Conservation (phyloP, 2,113 vertebrate species). For the Embiotoca jacksoni region DNA sequence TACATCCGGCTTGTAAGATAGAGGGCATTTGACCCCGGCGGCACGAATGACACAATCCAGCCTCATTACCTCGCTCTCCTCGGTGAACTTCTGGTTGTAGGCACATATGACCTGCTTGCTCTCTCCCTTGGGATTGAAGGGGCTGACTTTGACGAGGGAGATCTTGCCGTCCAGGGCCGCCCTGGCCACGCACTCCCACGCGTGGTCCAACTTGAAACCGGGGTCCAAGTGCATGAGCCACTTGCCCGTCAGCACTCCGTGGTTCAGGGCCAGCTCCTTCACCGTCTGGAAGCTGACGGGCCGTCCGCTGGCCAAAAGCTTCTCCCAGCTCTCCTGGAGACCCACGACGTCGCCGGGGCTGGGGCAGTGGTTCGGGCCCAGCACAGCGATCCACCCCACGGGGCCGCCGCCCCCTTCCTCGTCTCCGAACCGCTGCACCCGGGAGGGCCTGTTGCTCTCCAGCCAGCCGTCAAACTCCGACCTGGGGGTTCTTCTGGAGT, state of each 20-base stretch:
- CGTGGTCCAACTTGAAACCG: constrained; percentile 92
- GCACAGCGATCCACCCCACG: constrained; percentile 90
- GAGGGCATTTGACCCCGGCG: constrained; percentile 88
- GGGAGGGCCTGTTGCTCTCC: constrained; percentile 90
- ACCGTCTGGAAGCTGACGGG: constrained; percentile 85
- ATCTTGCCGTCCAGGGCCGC: constrained; percentile 87
- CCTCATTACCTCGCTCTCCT: constrained; percentile 86
- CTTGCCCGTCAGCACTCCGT: constrained; percentile 88
- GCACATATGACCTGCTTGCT: constrained; percentile 89
- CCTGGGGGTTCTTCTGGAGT: constrained; percentile 85
- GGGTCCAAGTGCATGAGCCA: constrained; percentile 92
- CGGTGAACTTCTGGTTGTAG: constrained; percentile 90
- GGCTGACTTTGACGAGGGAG: constrained; percentile 87
- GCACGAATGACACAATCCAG: constrained; percentile 88
- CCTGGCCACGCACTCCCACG: constrained; percentile 90
- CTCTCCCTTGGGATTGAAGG: constrained; percentile 79
- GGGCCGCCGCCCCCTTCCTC: constrained; percentile 75
- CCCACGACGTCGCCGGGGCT: constrained; percentile 78
- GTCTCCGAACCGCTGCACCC: constrained; percentile 85
- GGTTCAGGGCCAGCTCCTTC: constrained; percentile 90
- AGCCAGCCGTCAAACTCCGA: constrained; percentile 89
- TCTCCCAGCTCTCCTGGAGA: constrained; percentile 91
- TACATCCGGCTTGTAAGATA: constrained; percentile 92
- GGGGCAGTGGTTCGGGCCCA: constrained; percentile 78
- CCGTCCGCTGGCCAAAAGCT: constrained; percentile 84